A percentile compares a stretch with the other conserved stretches of the same genome.
These are phyloP conservation scores for Diabrotica balteata DNA, from an alignment of 2,888 invertebrate species.

Conservation along the genomic window DNA sequence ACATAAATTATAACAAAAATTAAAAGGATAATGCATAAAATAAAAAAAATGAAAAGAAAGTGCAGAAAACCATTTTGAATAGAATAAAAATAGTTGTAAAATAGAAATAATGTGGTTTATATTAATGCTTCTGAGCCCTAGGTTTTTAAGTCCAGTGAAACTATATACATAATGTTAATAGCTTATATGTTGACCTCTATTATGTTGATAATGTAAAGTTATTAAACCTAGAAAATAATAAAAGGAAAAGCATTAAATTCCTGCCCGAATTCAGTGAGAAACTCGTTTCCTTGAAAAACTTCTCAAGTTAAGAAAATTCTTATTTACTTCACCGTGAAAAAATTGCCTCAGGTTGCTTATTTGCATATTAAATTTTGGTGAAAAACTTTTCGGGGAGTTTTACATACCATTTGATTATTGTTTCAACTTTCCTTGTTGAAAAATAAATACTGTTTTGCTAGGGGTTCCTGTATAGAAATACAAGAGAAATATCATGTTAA, in stretches of 20 bases:
- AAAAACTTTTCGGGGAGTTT: conserved; percentile 26
- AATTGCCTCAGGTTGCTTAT: conserved; percentile 29
- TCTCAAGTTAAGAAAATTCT: conserved; percentile 32
- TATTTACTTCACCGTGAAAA: conserved; percentile 32
- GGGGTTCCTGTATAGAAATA: conserved; percentile 13
- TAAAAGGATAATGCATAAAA: no score
- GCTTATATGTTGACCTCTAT: no score
- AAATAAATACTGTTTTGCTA: conserved; percentile 23
- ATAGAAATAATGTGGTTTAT: no score
- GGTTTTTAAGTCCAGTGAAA: no score
- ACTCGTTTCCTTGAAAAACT: conserved; percentile 21
- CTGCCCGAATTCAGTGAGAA: conserved; percentile 21
- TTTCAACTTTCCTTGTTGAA: conserved; percentile 27
- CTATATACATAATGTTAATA: no score
- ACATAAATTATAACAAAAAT: no score
- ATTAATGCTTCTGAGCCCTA: no score
- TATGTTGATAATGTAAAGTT: conserved; percentile 3
- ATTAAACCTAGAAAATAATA: conserved; percentile 25
- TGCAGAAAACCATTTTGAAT: no score
- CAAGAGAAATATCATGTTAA: not conserved
- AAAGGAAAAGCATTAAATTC: conserved; percentile 23
- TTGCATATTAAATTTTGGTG: conserved; percentile 35
- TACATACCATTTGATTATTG: conserved; percentile 33
- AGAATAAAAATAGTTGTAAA: no score
- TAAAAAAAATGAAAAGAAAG: no score